Evolutionary conservation across 2,888 invertebrate species (phyloP).

Genomic region (Plebejus argus): DNA sequence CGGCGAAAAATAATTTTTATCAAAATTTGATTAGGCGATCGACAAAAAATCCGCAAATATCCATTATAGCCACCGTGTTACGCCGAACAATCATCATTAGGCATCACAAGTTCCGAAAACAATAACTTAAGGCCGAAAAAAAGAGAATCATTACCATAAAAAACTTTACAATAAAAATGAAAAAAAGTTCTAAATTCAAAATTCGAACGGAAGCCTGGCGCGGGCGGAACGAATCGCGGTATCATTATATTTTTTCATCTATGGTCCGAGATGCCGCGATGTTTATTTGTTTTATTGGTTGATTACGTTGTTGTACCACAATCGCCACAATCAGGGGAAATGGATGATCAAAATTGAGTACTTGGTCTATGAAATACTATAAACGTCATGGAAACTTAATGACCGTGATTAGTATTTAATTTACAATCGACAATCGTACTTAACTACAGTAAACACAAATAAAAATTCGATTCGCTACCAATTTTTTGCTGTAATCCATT

Average conservation of each 20-base stretch:
- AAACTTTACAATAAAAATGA: conserved; percentile 51
- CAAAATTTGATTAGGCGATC: conserved; percentile 44
- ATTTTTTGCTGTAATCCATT: too few relatives aligned
- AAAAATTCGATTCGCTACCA: too few relatives aligned
- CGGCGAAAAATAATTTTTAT: conserved; percentile 39
- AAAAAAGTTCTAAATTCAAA: conserved; percentile 67
- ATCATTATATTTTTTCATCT: conserved; percentile 65
- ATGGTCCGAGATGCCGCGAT: conserved; percentile 55
- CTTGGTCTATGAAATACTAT: conserved; percentile 1
- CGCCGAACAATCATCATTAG: conserved; percentile 61
- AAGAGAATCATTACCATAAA: conserved; percentile 39
- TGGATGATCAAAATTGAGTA: neutral
- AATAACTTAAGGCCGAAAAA: conserved; percentile 50
- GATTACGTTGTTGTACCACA: conserved; percentile 40
- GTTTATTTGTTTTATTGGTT: conserved; percentile 56
- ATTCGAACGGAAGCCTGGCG: conserved; percentile 70
- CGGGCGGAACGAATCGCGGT: conserved; percentile 69
- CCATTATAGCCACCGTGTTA: conserved; percentile 59
- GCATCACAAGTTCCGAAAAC: conserved; percentile 59
- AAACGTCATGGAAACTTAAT: neutral
- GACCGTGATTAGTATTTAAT: neutral
- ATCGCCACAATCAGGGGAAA: conserved; percentile 30
- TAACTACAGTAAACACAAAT: too few relatives aligned
- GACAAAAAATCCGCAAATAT: conserved; percentile 47
- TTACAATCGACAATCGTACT: neutral